Evolutionary conservation across 35 echinoderm and acorn worm genomes (phyloP).

Genomic region (Apostichopus japonicus): DNA sequence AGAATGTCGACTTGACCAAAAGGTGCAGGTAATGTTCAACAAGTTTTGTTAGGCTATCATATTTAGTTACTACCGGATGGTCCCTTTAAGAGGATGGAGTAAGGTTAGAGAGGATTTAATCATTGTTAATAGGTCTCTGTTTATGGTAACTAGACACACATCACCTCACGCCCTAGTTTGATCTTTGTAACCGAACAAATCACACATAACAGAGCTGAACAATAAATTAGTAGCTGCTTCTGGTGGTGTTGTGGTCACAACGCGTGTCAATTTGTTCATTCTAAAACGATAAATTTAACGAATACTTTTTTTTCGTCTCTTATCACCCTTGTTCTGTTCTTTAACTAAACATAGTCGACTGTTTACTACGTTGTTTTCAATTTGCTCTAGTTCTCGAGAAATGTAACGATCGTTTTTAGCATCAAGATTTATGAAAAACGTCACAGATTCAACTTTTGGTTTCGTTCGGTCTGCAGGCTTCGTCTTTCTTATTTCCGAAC

Average conservation of each 20-base stretch:
- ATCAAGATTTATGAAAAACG: too few species aligned
- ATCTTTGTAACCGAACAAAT: not conserved
- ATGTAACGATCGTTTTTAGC: not conserved
- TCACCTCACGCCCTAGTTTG: not conserved
- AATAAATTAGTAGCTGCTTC: not conserved
- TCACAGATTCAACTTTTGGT: too few species aligned
- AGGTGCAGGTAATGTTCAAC: too few species aligned
- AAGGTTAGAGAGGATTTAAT: not conserved
- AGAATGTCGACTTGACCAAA: too few species aligned
- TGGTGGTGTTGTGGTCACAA: not conserved
- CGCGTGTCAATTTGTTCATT: not conserved
- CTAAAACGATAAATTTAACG: slow-evolving; percentile 5
- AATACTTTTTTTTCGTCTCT: not conserved
- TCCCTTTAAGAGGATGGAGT: not conserved
- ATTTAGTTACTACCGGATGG: too few species aligned
- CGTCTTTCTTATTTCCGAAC: too few species aligned
- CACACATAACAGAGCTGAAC: not conserved
- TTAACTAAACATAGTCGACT: not conserved
- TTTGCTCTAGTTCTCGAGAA: not conserved
- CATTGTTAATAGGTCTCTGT: slow-evolving; percentile 19
- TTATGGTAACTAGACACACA: not conserved
- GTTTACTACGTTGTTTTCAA: slow-evolving; percentile 6
- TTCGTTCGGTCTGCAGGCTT: too few species aligned
- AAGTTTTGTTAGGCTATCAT: too few species aligned
- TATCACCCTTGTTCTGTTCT: not conserved